Evolutionary conservation across 2,113 vertebrate genomes (phyloP), one percentile per base, ranked within the genome.

Genomic region (Heterochromis multidens): DNA sequence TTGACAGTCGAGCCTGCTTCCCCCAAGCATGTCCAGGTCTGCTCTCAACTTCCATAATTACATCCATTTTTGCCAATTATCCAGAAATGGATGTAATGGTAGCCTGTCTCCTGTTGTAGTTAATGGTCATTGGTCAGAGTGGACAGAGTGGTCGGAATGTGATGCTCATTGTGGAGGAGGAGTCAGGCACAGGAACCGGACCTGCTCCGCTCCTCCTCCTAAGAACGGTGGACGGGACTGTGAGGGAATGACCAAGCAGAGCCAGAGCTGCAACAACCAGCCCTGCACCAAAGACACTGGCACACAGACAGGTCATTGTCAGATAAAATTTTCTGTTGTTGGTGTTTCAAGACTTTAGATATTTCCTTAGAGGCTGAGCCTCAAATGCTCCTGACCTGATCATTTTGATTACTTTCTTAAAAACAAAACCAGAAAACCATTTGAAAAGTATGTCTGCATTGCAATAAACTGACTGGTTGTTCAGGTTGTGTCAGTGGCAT

Each of bases 1-100:
- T 97, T 13, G 96, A 97, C 85, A 97, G 96, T 85, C 95, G 95
- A 29, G 89, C 96, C 62, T 99, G 98, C 93, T 99, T 99, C 77
- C 87, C 94, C 13, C 92, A 79, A 54, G 97, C 98, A 17, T 99
- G 98, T 88, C 96, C 97, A 94, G 97, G 98, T 99, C 82, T 82
- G 60, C 67, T 17, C 17, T 65, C n/a, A 23, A 19, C 6, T 27
- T 60, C 60, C 43, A 13, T 52, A 6, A n/a, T 0, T 2, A 14
- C 46, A 77, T 25, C 1, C 10, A 19, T 23, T 7, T 4, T 72
- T 58, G 33, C 23, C 37, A n/a, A 2, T 3, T 1, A 35, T 17
- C 27, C 3, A 4, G 4, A 33, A 2, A 82, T 4, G 29, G 4
- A 37, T 46, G 2, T 40, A 31, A 13, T 11, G 4, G 5, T 72